phyloP scores from a whole-genome alignment of 2,888 invertebrate species.

The Nudaria mundana region DNA sequence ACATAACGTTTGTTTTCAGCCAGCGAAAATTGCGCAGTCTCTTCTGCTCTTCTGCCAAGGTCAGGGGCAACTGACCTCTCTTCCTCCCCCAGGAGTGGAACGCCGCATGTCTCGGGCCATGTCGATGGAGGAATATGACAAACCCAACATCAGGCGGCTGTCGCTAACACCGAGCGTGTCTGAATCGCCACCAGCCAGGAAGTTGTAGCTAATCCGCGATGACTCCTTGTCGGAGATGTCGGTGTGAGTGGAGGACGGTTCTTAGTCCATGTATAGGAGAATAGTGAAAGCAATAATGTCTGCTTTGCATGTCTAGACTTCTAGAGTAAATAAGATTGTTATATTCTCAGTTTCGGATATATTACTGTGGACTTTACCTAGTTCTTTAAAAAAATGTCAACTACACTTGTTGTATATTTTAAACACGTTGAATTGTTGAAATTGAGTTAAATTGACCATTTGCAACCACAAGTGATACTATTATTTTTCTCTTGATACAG shows the following conservation, averaged over 20 bases:
- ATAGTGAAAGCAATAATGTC: background rate
- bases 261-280: background rate
- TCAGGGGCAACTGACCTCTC: slow-evolving; percentile 90
- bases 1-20: slow-evolving; percentile 78
- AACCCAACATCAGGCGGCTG: slow-evolving; percentile 88
- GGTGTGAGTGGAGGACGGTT: slow-evolving; percentile 23
- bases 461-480: too few species aligned
- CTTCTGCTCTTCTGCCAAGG: slow-evolving; percentile 94
- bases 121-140: slow-evolving; percentile 92
- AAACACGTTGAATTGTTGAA: too few species aligned
- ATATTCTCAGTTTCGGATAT: background rate
- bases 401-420: too few species aligned
- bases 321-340: too few species aligned
- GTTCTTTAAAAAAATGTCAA: too few species aligned
- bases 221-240: slow-evolving; percentile 46
- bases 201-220: slow-evolving; percentile 48
- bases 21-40: slow-evolving; percentile 92
- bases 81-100: slow-evolving; percentile 90
- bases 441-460: too few species aligned
- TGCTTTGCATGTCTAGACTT: slow-evolving; percentile 10
- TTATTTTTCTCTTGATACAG: too few species aligned
- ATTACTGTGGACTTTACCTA: too few species aligned
- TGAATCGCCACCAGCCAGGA: slow-evolving; percentile 62
- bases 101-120: slow-evolving; percentile 85
- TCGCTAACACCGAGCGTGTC: slow-evolving; percentile 79